Base-by-base conservation (phyloP, 2,888 invertebrate species). In the Troglohyphantes excavatus region DNA sequence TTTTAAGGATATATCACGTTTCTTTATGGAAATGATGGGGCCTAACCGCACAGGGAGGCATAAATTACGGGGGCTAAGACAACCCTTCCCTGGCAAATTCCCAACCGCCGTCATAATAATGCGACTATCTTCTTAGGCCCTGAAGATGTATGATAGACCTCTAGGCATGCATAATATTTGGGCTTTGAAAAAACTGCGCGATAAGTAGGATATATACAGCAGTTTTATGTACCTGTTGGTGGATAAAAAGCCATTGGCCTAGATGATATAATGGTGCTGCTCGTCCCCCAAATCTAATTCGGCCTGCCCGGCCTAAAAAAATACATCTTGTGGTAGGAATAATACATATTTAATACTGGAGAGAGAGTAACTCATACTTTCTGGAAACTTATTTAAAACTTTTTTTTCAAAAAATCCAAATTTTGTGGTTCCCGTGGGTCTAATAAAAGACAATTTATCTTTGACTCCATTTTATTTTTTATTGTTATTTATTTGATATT, bases 361-460 rank as follows among this genome's bases (percentile, higher is more conserved):
- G 27, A 9, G 21, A 53, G 46, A 68, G 68, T 29, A 46, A 72
- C 5, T 27, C 13, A 23, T 11, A 21, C 17, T 39, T 63, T 27
- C 26, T n/a, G 63, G 11, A 19, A 73, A 46, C 26, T 43, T 75
- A 75, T 72, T 75, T 46, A 65, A 65, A 33, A 6, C 65, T 75
- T 73, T 73, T 72, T 5, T 26, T 61, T 6, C 0, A 23, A n/a
- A 53, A 53, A 53, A 43, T 19, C 39, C n/a, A 67, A 59, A 68
- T 27, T 73, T 21, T 65, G 26, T 17, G 72, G 73, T 33, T 19
- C 79, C 63, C 29, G 5, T 21, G 72, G 27, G 72, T 46, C 72
- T 33, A 79, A 87, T 87, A 72, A 87, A 87, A 79, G 27, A 72
- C 72, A 65, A 79, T 79, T 79, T 73, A 87, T 72, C 72, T 68